Percentiles rank a stretch among this genome's conserved stretches.
Evolutionary conservation across 2,113 vertebrate genomes (phyloP).

Genomic region (Archocentrus centrarchus): DNA sequence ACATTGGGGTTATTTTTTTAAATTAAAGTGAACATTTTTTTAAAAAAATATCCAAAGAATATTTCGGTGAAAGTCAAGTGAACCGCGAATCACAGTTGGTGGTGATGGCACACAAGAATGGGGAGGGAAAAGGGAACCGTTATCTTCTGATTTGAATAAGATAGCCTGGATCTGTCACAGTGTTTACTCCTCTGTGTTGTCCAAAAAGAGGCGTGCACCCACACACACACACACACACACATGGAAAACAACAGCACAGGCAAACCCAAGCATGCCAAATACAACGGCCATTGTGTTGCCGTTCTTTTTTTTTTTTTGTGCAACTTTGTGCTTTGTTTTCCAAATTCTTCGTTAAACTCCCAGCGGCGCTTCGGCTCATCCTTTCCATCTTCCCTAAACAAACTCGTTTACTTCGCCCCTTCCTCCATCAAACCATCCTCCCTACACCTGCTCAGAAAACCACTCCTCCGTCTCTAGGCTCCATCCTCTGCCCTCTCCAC

Average conservation of each 20-base stretch:
- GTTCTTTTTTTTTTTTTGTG: slow-evolving; percentile 62
- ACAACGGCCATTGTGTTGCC: slow-evolving; percentile 85
- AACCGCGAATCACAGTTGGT: slow-evolving; percentile 80
- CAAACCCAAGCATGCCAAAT: slow-evolving; percentile 31
- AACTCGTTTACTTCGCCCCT: slow-evolving; percentile 39
- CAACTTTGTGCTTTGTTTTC: slow-evolving; percentile 61
- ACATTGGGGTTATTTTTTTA: not conserved
- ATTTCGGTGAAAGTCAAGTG: slow-evolving; percentile 14
- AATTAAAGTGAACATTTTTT: not conserved
- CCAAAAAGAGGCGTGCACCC: slow-evolving; percentile 83
- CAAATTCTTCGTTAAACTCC: slow-evolving; percentile 62
- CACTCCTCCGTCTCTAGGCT: slow-evolving; percentile 66
- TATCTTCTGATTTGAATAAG: slow-evolving; percentile 98
- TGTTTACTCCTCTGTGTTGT: slow-evolving; percentile 91
- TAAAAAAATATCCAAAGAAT: not conserved
- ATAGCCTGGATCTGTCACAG: slow-evolving; percentile 98
- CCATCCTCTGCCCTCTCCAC: slow-evolving; percentile 61
- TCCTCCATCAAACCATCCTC: slow-evolving; percentile 51
- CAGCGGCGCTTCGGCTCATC: slow-evolving; percentile 34
- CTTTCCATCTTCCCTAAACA: slow-evolving; percentile 39
- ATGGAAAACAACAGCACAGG: slow-evolving; percentile 35
- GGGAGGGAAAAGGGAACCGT: slow-evolving; percentile 90
- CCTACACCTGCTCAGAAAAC: slow-evolving; percentile 71
- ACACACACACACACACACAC: slow-evolving; percentile 70
- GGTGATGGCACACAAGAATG: slow-evolving; percentile 82